phyloP scores from a whole-genome alignment of 2,113 vertebrate genomes.

The Heterocephalus glaber region DNA sequence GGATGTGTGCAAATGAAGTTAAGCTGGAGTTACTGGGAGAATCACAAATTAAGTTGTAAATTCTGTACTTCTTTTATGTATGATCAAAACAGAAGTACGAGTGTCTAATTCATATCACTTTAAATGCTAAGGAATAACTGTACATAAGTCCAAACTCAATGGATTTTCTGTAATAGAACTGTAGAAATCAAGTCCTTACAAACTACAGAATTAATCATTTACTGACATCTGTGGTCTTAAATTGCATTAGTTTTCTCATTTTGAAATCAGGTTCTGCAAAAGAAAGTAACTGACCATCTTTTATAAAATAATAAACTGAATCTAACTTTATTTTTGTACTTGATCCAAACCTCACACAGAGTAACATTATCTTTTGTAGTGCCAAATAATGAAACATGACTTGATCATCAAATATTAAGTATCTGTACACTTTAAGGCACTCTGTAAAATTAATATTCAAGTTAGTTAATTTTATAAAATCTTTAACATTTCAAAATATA shows the following conservation, averaged over 20 bases:
- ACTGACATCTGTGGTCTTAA: constrained; percentile 65
- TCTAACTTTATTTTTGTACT: not conserved
- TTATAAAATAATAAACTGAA: constrained; percentile 55
- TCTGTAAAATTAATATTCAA: constrained; percentile 53
- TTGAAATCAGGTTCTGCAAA: constrained; percentile 61
- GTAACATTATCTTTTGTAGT: not conserved
- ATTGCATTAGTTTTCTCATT: constrained; percentile 72
- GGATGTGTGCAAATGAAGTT: not conserved
- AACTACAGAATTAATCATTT: constrained; percentile 78
- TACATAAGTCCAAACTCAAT: not conserved
- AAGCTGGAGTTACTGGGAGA: not conserved
- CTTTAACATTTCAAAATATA: not conserved
- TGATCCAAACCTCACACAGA: not conserved
- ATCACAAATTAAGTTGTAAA: constrained; percentile 22
- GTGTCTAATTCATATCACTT: not conserved
- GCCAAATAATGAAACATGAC: not conserved
- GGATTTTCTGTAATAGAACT: constrained; percentile 69
- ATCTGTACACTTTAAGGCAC: constrained; percentile 54
- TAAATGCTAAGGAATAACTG: not conserved
- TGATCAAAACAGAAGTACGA: not conserved
- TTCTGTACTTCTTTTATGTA: not conserved
- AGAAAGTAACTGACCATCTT: constrained; percentile 51
- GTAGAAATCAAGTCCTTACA: constrained; percentile 73
- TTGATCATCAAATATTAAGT: constrained; percentile 74
- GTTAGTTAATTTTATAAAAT: not conserved